Percentiles rank a stretch among this genome's conserved stretches.
phyloP scores from a whole-genome alignment of 2,113 vertebrate species.

The Phaethornis superciliosus region DNA sequence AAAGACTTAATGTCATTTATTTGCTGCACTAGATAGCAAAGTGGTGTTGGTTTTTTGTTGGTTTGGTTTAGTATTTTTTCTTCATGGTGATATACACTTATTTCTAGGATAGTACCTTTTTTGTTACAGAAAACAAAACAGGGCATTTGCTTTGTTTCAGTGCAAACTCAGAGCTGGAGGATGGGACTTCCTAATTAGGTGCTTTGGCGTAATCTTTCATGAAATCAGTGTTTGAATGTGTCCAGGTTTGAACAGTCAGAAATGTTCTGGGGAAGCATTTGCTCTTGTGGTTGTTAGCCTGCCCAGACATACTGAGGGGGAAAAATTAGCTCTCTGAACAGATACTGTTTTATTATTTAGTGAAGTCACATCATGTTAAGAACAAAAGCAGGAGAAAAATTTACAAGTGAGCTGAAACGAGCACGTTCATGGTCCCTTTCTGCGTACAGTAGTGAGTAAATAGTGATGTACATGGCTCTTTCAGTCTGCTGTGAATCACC shows the following conservation, averaged over 20 bases:
- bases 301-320: background rate
- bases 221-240: background rate
- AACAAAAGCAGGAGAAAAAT: slow-evolving; percentile 21
- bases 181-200: background rate
- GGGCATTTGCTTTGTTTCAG: background rate
- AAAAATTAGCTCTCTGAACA: background rate
- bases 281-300: background rate
- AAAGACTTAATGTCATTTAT: background rate
- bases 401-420: slow-evolving; percentile 42
- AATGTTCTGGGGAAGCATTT: background rate
- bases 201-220: background rate
- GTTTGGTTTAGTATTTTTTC: too few species aligned
- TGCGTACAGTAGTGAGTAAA: slow-evolving; percentile 25
- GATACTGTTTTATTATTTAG: slow-evolving; percentile 15
- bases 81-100: too few species aligned
- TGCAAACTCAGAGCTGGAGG: background rate
- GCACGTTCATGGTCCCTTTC: background rate
- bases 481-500: slow-evolving; percentile 30
- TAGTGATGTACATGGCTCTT: background rate
- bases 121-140: background rate
- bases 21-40: background rate
- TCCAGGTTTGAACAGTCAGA: background rate
- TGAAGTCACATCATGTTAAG: background rate
- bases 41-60: too few species aligned
- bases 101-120: background rate